phyloP scores from a whole-genome alignment of 1,140 invertebrate genomes.

The Octopus bimaculoides region DNA sequence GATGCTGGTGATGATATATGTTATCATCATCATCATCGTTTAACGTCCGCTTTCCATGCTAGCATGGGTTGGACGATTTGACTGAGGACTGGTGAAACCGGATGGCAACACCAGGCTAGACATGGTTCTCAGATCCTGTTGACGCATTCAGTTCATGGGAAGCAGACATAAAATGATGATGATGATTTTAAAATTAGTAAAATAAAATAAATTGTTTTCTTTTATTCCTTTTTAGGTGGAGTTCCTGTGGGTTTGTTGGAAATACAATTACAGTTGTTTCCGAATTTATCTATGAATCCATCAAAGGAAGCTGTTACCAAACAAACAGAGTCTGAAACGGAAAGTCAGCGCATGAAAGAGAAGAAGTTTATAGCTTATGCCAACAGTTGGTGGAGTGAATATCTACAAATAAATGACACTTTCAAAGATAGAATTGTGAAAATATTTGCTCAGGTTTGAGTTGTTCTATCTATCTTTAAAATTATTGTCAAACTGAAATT shows the following conservation, averaged over 20 bases:
- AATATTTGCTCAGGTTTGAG: constrained; percentile 57
- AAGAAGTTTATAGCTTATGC: constrained; percentile 56
- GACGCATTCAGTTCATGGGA: neutral
- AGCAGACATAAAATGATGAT: neutral
- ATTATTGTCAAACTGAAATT: neutral
- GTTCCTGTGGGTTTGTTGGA: constrained; percentile 56
- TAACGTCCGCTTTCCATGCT: no score
- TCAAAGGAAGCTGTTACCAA: constrained; percentile 46
- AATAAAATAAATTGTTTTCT: neutral
- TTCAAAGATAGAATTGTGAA: constrained; percentile 56
- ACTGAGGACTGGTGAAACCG: no score
- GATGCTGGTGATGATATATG: no score
- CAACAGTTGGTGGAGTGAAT: constrained; percentile 61
- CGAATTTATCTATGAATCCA: constrained; percentile 39
- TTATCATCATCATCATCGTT: no score
- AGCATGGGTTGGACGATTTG: no score
- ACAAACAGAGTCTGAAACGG: constrained; percentile 47
- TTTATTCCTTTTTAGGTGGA: constrained; percentile 31
- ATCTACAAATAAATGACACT: constrained; percentile 51
- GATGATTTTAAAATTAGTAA: neutral
- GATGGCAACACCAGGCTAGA: no score
- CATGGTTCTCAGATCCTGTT: neutral
- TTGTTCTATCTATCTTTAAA: neutral
- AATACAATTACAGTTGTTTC: constrained; percentile 53
- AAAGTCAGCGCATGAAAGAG: constrained; percentile 52